phyloP scores from a whole-genome alignment of 2,888 invertebrate species.

The Priapulus caudatus region DNA sequence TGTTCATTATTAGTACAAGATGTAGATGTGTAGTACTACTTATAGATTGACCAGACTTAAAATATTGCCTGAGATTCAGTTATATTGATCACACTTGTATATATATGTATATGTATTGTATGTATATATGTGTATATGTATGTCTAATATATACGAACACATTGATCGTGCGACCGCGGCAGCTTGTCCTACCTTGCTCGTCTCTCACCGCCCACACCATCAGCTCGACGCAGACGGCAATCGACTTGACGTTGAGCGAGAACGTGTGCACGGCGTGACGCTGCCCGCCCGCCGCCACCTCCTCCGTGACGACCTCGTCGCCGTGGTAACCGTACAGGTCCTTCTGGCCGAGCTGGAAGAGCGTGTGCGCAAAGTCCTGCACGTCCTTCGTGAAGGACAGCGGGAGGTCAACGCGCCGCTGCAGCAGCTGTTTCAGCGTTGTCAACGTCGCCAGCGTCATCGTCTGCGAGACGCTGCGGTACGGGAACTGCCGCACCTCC shows the following conservation, averaged over 20 bases:
- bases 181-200: constrained; percentile 78
- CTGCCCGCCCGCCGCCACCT: constrained; percentile 5
- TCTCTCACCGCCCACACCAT: constrained; percentile 96
- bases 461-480: constrained; percentile 42
- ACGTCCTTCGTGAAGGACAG: constrained; percentile 83
- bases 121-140: too few relatives aligned
- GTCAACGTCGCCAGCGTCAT: constrained; percentile 85
- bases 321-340: constrained; percentile 68
- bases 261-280: constrained; percentile 60
- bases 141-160: too few relatives aligned
- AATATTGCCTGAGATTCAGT: too few relatives aligned
- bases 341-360: constrained; percentile 84
- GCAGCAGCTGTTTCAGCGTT: constrained; percentile 72
- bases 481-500: not conserved
- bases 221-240: constrained; percentile 91
- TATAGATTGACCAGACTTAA: too few relatives aligned
- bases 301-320: constrained; percentile 35
- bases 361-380: constrained; percentile 70
- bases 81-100: too few relatives aligned
- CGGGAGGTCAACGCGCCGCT: constrained; percentile 58
- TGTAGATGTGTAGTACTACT: too few relatives aligned
- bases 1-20: too few relatives aligned
- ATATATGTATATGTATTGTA: too few relatives aligned
- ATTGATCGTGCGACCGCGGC: too few relatives aligned
- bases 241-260: constrained; percentile 88